Evolutionary conservation across 1,140 invertebrate genomes (phyloP), one percentile per base, ranked within the genome.

Genomic region (Ericerus pela): DNA sequence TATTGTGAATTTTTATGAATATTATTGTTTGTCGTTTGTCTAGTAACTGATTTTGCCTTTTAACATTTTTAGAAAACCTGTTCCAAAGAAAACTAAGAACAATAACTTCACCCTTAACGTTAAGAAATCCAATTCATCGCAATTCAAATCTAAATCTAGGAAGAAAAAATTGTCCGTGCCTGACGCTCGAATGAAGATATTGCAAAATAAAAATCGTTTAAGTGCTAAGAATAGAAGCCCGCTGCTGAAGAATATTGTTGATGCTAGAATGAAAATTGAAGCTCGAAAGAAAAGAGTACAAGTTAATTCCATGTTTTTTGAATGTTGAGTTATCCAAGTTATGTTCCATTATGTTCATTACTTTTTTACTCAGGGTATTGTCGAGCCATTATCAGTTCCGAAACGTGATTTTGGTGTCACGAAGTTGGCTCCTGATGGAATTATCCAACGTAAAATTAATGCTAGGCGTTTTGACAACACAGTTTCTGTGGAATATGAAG

Each of bases 201-300:
- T 47, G 4, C 41, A 47, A 24, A 47, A 47, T 47, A 47, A 47
- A 24, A 47, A 24, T 18, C 22, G 26, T 10, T 4, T 47, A 47
- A 18, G 41, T 24, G 11, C 20, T 22, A 47, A 16, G 14, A 47
- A 24, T 16, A 47, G 14, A 47, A 47, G 41, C 20, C 41, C 41
- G 2, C 14, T 47, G 41, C 18, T 47, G 3, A 2, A 22, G 26
- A n/a, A n/a, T n/a, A n/a, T n/a, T n/a, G n/a, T n/a, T n/a, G 41
- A 47, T 22, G 41, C 41, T 10, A 18, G 41, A 10, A 24, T 47
- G 41, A 47, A 47, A 47, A 47, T 47, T 22, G 41, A 47, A 47
- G 41, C 41, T 47, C 41, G 41, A 8, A 20, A 24, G 41, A 18
- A 47, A 22, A 47, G 16, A 4, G 41, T 41, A 4, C n/a, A n/a